Evolutionary conservation across 2,888 invertebrate species (phyloP).

Genomic region (Pristionchus exspectatus): DNA sequence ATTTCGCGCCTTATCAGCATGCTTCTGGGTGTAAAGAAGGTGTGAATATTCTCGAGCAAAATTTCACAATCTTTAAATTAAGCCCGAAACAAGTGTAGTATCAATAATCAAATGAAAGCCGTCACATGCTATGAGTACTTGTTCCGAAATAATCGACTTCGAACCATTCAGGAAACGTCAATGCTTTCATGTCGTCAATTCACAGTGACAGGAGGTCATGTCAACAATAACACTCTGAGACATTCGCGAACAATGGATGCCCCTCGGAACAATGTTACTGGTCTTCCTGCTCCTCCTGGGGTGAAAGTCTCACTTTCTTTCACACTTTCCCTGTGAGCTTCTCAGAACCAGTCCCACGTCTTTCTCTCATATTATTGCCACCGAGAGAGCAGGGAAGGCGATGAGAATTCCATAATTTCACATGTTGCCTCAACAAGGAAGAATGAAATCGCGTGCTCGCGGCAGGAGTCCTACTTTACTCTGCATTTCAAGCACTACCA

Average conservation of each 20-base stretch:
- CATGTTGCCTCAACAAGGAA: not conserved
- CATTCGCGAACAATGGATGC: not conserved
- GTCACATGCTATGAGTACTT: no score
- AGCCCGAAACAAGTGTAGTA: no score
- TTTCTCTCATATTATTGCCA: not conserved
- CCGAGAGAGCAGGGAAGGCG: no score
- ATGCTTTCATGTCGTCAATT: not conserved
- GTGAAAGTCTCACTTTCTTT: not conserved
- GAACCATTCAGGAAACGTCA: not conserved
- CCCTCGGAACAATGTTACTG: not conserved
- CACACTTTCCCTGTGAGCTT: not conserved
- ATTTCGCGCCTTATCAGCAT: not conserved
- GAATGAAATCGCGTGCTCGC: not conserved
- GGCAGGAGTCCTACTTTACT: not conserved
- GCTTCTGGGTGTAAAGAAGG: not conserved
- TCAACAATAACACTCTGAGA: not conserved
- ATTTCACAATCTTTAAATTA: no score
- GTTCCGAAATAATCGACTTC: no score
- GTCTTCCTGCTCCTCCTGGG: not conserved
- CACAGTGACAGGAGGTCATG: not conserved
- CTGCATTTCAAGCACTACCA: slow-evolving; percentile 17
- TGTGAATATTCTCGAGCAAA: no score
- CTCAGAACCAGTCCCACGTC: not conserved
- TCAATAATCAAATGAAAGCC: not conserved
- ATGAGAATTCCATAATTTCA: not conserved